phyloP scores from a whole-genome alignment of 2,797 vertebrate genomes.

The Salarias fasciatus region DNA sequence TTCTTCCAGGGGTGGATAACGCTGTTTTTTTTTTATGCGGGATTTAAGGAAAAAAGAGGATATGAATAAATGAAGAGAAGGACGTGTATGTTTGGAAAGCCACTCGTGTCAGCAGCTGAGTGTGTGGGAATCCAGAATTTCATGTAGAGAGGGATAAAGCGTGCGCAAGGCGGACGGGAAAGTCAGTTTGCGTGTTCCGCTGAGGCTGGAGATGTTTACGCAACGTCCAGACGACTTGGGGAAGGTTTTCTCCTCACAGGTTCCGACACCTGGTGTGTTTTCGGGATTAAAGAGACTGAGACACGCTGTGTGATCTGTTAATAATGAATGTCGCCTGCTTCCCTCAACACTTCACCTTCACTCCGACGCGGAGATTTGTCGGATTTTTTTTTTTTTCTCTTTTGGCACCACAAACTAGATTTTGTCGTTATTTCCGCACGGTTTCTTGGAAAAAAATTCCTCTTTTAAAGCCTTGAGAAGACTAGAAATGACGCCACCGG shows the following conservation, averaged over 20 bases:
- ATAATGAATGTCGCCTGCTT: slow-evolving; percentile 26
- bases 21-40: too few species aligned
- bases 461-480: not conserved
- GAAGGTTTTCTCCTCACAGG: slow-evolving; percentile 35
- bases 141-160: not conserved
- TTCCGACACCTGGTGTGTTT: slow-evolving; percentile 10
- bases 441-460: too few species aligned
- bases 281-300: not conserved
- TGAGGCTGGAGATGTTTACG: slow-evolving; percentile 36
- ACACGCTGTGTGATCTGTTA: not conserved
- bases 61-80: too few species aligned
- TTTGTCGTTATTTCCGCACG: not conserved
- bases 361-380: slow-evolving; percentile 15
- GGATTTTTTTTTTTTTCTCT: not conserved
- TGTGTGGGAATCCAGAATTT: slow-evolving; percentile 26
- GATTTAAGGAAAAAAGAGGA: too few species aligned
- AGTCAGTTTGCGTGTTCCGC: slow-evolving; percentile 30
- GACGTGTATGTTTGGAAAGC: slow-evolving; percentile 14
- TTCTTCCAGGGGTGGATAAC: slow-evolving; percentile 29
- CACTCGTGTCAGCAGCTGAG: slow-evolving; percentile 36
- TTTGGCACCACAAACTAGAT: too few species aligned
- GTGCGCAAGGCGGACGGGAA: slow-evolving; percentile 5
- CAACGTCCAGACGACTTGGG: slow-evolving; percentile 38
- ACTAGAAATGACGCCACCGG: slow-evolving; percentile 27
- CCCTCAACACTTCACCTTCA: slow-evolving; percentile 26